phyloP scores from a whole-genome alignment of 2,888 invertebrate genomes.

The Acronicta alni region DNA sequence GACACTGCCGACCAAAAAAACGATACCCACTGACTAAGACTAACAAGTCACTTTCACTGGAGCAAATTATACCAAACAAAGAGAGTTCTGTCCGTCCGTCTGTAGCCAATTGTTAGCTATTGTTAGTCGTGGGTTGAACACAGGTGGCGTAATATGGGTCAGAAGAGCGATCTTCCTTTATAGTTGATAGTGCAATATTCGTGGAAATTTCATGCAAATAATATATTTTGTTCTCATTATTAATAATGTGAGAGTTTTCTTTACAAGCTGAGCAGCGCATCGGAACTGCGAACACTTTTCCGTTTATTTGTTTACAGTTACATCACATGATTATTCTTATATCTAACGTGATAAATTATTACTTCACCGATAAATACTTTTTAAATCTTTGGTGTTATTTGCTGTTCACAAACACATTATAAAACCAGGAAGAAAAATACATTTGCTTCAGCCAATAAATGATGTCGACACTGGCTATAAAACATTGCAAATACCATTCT shows the following conservation, averaged over 20 bases:
- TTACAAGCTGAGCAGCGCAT: too few species aligned
- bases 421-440: slow-evolving; percentile 34
- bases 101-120: slow-evolving; percentile 37
- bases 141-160: slow-evolving; percentile 48
- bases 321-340: too few species aligned
- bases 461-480: slow-evolving; percentile 37
- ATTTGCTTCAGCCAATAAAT: slow-evolving; percentile 29
- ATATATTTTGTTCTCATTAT: not conserved
- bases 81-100: slow-evolving; percentile 35
- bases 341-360: too few species aligned
- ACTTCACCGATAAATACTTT: not conserved
- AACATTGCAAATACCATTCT: slow-evolving; percentile 23
- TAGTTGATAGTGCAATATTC: slow-evolving; percentile 18
- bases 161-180: slow-evolving; percentile 17
- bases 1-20: slow-evolving; percentile 44
- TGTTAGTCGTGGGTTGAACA: slow-evolving; percentile 35
- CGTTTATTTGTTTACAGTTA: too few species aligned
- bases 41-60: slow-evolving; percentile 53
- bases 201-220: slow-evolving; percentile 24
- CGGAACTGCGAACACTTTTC: too few species aligned
- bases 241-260: not conserved
- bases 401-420: slow-evolving; percentile 7
- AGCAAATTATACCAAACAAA: slow-evolving; percentile 50
- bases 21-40: slow-evolving; percentile 13
- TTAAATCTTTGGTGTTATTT: not conserved